Evolutionary conservation across 2,113 vertebrate genomes (phyloP).

Genomic region (Vulpes ferrilata): DNA sequence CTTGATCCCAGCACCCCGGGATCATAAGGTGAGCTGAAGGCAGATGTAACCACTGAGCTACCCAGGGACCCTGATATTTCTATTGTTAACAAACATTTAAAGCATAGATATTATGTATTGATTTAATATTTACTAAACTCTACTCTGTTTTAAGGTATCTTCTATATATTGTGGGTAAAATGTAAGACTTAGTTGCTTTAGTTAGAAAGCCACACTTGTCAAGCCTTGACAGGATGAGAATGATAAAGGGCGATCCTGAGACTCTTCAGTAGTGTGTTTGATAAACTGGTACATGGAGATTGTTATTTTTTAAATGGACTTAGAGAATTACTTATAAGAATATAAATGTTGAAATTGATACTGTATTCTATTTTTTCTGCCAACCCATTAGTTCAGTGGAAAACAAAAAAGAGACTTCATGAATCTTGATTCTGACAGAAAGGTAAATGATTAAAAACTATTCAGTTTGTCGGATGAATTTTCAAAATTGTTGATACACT

Average conservation of each 20-base stretch:
- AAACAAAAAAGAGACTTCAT: slow-evolving; percentile 61
- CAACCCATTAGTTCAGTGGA: neutral
- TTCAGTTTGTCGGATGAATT: neutral
- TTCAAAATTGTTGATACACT: slow-evolving; percentile 42
- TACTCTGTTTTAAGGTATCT: neutral
- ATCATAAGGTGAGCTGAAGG: no score
- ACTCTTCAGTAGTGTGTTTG: neutral
- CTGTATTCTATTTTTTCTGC: slow-evolving; percentile 28
- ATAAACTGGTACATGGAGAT: neutral
- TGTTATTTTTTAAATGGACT: neutral
- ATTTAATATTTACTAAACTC: neutral
- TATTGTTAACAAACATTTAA: neutral
- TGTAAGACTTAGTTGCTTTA: neutral
- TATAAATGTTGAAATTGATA: slow-evolving; percentile 21
- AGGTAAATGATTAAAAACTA: slow-evolving; percentile 63
- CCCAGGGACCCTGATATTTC: neutral
- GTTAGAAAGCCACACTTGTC: neutral
- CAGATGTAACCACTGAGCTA: no score
- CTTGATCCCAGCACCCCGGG: no score
- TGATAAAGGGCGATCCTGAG: neutral
- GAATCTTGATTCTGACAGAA: neutral
- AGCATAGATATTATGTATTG: neutral
- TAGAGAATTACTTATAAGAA: slow-evolving; percentile 3
- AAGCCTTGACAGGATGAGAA: neutral
- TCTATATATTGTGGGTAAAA: neutral